These are phyloP conservation scores for Fopius arisanus DNA, from an alignment of 1,140 invertebrate genomes.

Conservation along the genomic window DNA sequence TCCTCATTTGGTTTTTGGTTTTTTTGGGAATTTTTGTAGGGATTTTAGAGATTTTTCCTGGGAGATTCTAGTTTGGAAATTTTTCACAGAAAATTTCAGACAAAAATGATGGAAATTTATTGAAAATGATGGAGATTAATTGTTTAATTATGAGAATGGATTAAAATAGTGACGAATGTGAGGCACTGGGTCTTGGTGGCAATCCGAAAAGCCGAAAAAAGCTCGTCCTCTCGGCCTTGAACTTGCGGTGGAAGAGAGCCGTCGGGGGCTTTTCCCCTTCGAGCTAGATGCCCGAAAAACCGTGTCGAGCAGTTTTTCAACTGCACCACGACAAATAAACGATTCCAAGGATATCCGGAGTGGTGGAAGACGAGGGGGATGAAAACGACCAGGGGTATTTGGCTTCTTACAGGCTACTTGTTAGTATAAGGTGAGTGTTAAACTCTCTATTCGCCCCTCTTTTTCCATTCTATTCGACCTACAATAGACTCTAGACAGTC, in stretches of 20 bases:
- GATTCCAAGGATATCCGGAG: neutral
- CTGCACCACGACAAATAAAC: constrained; percentile 31
- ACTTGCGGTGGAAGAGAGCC: constrained; percentile 38
- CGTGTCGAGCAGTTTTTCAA: constrained; percentile 53
- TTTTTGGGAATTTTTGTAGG: no score
- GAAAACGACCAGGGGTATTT: constrained; percentile 17
- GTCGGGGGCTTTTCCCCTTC: constrained; percentile 35
- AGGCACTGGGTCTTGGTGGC: constrained; percentile 36
- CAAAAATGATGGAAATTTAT: no score
- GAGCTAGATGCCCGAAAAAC: constrained; percentile 47
- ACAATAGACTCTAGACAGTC: constrained; percentile 3
- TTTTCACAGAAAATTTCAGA: no score
- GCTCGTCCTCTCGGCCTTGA: constrained; percentile 49
- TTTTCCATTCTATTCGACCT: constrained; percentile 5
- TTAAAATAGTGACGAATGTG: neutral
- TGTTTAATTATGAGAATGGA: no score
- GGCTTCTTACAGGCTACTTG: constrained; percentile 55
- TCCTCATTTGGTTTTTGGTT: no score
- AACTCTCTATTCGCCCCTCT: constrained; percentile 7
- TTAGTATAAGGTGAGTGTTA: constrained; percentile 40
- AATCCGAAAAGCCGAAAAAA: constrained; percentile 11
- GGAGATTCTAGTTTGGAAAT: no score
- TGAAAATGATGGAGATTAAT: no score
- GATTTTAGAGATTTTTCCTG: no score
- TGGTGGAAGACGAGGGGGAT: constrained; percentile 3